A percentile compares a stretch with the other conserved stretches of the same genome.
These are phyloP conservation scores for Harlomillsia oculata DNA, from an alignment of 1,140 invertebrate genomes.

Conservation along the genomic window DNA sequence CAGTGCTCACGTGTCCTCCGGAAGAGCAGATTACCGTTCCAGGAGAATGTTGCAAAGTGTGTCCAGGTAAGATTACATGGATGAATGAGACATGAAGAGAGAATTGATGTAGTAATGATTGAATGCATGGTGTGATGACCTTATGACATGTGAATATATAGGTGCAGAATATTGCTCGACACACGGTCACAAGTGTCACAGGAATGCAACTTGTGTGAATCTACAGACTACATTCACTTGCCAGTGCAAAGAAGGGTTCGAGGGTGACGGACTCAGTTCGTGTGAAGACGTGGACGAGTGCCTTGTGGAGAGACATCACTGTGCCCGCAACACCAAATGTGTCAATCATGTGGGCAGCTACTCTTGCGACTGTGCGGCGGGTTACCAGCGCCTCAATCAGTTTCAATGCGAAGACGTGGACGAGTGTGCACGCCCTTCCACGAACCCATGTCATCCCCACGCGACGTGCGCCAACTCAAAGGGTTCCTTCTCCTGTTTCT, in stretches of 20 bases:
- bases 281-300: constrained; percentile 72
- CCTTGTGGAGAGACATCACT: constrained; percentile 64
- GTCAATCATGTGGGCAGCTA: constrained; percentile 69
- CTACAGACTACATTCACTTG: constrained; percentile 72
- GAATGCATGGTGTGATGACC: constrained; percentile 8
- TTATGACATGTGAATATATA: constrained; percentile 40
- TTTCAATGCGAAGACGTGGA: constrained; percentile 72
- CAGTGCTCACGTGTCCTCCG: constrained; percentile 64
- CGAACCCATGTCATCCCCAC: constrained; percentile 61
- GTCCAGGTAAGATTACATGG: constrained; percentile 55
- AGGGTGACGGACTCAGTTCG: constrained; percentile 55
- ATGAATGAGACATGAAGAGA: constrained; percentile 4
- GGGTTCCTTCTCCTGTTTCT: constrained; percentile 74
- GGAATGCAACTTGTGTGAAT: constrained; percentile 73
- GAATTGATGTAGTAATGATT: constrained; percentile 5
- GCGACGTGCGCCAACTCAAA: constrained; percentile 75
- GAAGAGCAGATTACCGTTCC: constrained; percentile 66
- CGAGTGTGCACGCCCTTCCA: constrained; percentile 57
- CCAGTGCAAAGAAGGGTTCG: constrained; percentile 69
- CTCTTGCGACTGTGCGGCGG: constrained; percentile 68
- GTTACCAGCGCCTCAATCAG: constrained; percentile 62
- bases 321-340: constrained; percentile 66
- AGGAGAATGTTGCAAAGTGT: constrained; percentile 82
- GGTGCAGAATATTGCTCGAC: constrained; percentile 77
- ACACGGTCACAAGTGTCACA: constrained; percentile 67